phyloP scores from a whole-genome alignment of 2,113 vertebrate genomes.

The Cyanoderma ruficeps region DNA sequence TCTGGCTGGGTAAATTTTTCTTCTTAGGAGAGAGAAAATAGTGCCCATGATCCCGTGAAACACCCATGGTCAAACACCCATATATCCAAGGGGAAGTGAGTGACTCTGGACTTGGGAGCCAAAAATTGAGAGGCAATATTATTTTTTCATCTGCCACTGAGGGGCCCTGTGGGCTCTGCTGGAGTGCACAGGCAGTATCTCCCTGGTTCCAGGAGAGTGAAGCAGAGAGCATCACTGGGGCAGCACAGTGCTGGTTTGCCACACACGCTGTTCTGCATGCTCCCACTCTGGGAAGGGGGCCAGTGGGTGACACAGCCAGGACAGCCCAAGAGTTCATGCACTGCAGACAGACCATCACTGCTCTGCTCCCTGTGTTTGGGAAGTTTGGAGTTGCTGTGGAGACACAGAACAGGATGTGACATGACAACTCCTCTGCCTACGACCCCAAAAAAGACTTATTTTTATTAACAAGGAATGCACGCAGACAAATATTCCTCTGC shows the following conservation, averaged over 20 bases:
- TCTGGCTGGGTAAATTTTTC: neutral
- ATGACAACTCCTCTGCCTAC: neutral
- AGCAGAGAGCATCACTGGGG: fast-evolving
- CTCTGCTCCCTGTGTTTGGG: neutral
- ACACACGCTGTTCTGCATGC: fast-evolving
- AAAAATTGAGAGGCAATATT: neutral
- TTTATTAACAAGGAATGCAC: neutral
- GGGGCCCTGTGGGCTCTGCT: neutral
- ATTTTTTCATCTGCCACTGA: neutral
- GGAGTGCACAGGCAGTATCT: neutral
- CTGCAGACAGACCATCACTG: neutral
- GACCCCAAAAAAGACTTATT: neutral
- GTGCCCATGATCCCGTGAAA: neutral
- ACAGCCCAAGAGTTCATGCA: neutral
- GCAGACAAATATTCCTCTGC: neutral
- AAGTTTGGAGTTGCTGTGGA: neutral
- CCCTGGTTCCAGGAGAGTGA: neutral
- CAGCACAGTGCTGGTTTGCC: fast-evolving
- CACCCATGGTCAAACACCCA: neutral
- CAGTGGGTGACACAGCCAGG: neutral
- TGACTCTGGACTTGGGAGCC: neutral
- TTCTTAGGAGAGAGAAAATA: neutral
- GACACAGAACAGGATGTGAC: constrained; percentile 8
- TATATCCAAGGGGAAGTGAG: neutral
- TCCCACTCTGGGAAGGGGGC: neutral